These are phyloP conservation scores for Drosophila cyrtoloma DNA, from an alignment of 2,888 invertebrate species.

Conservation along the genomic window DNA sequence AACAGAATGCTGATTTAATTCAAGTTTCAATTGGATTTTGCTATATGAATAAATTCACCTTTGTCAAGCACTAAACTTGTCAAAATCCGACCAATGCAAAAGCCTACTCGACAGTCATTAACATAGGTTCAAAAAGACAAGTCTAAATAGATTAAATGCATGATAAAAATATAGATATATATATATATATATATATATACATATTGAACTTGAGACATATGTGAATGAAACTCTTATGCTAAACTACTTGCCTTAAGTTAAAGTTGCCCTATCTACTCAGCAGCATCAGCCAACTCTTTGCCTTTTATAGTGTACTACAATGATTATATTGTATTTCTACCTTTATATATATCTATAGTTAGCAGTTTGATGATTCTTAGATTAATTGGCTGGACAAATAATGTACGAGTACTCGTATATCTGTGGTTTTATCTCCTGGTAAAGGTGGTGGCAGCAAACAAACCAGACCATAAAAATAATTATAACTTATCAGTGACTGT, in stretches of 20 bases:
- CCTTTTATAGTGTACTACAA: background rate
- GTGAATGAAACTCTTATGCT: background rate
- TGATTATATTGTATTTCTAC: background rate
- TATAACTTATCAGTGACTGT: slow-evolving; percentile 74
- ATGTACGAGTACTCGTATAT: slow-evolving; percentile 15
- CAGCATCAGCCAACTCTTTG: background rate
- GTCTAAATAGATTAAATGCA: background rate
- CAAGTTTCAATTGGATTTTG: background rate
- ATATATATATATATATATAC: background rate
- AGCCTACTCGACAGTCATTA: accelerated
- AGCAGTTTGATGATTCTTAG: slow-evolving; percentile 5
- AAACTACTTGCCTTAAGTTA: background rate
- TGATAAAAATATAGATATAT: background rate
- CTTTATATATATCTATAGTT: background rate
- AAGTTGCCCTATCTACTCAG: background rate
- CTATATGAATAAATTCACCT: background rate
- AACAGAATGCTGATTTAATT: background rate
- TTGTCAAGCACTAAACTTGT: background rate
- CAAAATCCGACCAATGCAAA: background rate
- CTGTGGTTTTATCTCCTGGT: slow-evolving; percentile 48
- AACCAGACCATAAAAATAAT: slow-evolving; percentile 68
- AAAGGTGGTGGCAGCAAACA: slow-evolving; percentile 69
- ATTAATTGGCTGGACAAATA: slow-evolving; percentile 42
- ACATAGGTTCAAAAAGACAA: background rate
- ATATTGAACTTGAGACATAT: background rate